Percentiles rank a stretch among this genome's conserved stretches.
These are phyloP conservation scores for Apodemus agrarius DNA, from an alignment of 2,797 vertebrate species.

Conservation along the genomic window DNA sequence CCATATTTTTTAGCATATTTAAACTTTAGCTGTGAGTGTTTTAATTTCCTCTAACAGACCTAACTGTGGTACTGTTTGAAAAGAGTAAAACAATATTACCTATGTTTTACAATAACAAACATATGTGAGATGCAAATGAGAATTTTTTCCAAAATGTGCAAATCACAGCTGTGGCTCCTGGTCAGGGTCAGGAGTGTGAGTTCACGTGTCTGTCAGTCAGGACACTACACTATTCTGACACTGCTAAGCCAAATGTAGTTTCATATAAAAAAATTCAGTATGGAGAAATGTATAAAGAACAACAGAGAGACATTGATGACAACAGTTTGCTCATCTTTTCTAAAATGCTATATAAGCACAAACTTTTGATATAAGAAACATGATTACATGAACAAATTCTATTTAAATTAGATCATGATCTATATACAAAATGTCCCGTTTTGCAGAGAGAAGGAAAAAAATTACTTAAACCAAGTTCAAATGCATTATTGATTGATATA, in stretches of 20 bases:
- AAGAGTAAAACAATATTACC: constrained; percentile 13
- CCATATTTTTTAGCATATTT: not conserved
- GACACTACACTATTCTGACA: not conserved
- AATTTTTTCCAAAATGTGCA: not conserved
- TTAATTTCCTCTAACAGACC: constrained; percentile 1
- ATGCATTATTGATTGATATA: not conserved
- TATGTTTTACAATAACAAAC: constrained; percentile 24
- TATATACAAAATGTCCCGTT: not conserved
- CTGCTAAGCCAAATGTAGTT: not conserved
- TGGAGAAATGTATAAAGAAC: constrained; percentile 56
- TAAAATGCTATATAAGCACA: not conserved
- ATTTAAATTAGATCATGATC: not conserved
- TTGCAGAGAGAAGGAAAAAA: constrained; percentile 16
- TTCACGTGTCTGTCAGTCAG: not conserved
- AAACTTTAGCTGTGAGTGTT: not conserved
- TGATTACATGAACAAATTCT: not conserved
- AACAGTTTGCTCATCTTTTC: constrained; percentile 28
- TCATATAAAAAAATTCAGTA: constrained; percentile 41
- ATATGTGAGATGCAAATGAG: not conserved
- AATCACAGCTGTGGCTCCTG: not conserved
- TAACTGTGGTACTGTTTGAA: constrained; percentile 27
- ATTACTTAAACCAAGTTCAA: not conserved
- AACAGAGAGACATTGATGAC: constrained; percentile 57
- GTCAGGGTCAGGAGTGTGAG: not conserved
- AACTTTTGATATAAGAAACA: constrained; percentile 40